Conservation (phyloP, 2,888 invertebrate species). For the Caradrina clavipalpis region DNA sequence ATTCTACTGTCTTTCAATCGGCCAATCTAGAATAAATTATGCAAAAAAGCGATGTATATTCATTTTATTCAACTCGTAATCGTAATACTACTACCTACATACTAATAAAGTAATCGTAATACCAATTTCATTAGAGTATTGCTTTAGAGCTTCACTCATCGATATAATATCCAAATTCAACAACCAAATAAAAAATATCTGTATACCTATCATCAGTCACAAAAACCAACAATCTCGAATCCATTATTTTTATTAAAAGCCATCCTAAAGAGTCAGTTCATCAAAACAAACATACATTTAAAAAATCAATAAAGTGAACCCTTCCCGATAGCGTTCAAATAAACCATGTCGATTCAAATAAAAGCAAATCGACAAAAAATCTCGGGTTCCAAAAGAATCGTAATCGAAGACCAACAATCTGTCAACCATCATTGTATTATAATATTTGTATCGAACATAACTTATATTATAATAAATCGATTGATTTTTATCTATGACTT, state of each 20-base stretch:
- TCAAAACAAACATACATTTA: conserved; percentile 85
- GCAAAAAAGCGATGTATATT: no score
- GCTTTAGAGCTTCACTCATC: not conserved
- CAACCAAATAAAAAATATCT: conserved; percentile 8
- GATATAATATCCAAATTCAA: conserved; percentile 14
- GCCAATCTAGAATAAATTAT: no score
- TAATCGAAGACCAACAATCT: conserved; percentile 85
- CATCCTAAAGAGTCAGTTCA: conserved; percentile 79
- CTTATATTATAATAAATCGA: conserved; percentile 72
- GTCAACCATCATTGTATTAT: conserved; percentile 86
- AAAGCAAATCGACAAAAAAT: conserved; percentile 78
- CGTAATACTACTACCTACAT: no score
- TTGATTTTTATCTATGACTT: conserved; percentile 41
- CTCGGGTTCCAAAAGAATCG: conserved; percentile 64
- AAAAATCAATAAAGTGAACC: conserved; percentile 87
- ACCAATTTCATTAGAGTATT: not conserved
- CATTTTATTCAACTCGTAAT: no score
- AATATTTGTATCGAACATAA: conserved; percentile 72
- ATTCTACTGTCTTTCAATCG: no score
- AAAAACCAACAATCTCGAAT: conserved; percentile 49
- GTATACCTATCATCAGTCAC: conserved; percentile 10
- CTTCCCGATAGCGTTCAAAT: conserved; percentile 86
- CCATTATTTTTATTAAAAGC: conserved; percentile 68
- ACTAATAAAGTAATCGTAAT: not conserved
- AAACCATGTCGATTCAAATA: conserved; percentile 82